Percentiles rank a stretch among this genome's conserved stretches.
Evolutionary conservation across 1,140 invertebrate genomes (phyloP).

Genomic region (Rhizoglyphus robini): DNA sequence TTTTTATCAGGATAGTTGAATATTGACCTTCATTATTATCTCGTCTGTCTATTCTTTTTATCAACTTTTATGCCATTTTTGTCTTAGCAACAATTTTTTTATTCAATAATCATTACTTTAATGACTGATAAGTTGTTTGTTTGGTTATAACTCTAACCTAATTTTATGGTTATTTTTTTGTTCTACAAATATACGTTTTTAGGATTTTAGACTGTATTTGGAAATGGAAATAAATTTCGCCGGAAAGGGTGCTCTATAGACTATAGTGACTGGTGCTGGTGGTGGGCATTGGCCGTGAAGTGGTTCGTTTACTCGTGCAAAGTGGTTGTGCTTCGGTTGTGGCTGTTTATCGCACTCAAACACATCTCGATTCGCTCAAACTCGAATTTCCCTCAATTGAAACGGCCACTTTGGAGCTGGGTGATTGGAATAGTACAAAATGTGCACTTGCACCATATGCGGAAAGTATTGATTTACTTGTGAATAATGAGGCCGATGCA

Average conservation of each 20-base stretch:
- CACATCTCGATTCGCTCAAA: slow-evolving; percentile 20
- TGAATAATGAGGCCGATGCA: slow-evolving; percentile 65
- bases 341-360: slow-evolving; percentile 49
- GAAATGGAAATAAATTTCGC: too few relatives aligned
- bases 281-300: slow-evolving; percentile 44
- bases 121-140: too few relatives aligned
- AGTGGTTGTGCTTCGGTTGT: slow-evolving; percentile 54
- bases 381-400: slow-evolving; percentile 38
- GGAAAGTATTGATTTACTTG: slow-evolving; percentile 51
- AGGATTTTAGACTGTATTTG: too few relatives aligned
- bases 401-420: slow-evolving; percentile 51
- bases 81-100: too few relatives aligned
- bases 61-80: too few relatives aligned
- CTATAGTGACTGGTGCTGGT: slow-evolving; percentile 68
- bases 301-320: slow-evolving; percentile 50
- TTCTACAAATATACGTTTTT: too few relatives aligned
- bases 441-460: slow-evolving; percentile 34
- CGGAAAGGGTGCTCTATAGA: slow-evolving; percentile 65
- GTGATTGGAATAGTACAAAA: slow-evolving; percentile 57
- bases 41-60: too few relatives aligned
- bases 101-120: too few relatives aligned
- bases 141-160: too few relatives aligned
- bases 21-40: too few relatives aligned
- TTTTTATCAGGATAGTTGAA: too few relatives aligned
- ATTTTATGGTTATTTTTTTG: too few relatives aligned